Base-by-base conservation (phyloP, 2,113 vertebrate genomes). In the Neogale vison region DNA sequence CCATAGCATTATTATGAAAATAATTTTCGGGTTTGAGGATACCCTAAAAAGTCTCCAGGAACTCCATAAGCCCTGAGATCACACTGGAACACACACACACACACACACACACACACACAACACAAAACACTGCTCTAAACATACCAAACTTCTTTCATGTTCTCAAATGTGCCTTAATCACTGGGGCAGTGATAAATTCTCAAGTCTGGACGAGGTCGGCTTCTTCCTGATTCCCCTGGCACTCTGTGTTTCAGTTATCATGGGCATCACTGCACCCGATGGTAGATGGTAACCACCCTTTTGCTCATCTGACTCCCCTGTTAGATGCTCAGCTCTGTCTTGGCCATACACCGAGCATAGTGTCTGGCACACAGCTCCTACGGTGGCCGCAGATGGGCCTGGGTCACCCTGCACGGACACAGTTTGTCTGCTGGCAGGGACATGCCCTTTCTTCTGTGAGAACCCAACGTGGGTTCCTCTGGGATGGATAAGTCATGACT, bases 271-370 rank as follows among this genome's bases (percentile, higher is more conserved):
- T 15, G 15, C 6, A 34, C 3, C 0, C 3, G 9, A 17, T 10
- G 24, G 47, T 12, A 4, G 20, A 24, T 10, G 21, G n/a, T 7
- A 7, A 63, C 4, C 2, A 2, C 20, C 1, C 31, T 23, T 20
- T 12, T 63, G 24, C 50, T 57, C 23, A 79, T 57, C 42, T 3
- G 20, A 63, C 42, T 59, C 15, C 2, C 34, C 61, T 79, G 20
- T 23, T 7, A 31, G 9, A 79, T 0, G 10, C 26, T 57, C 52
- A 67, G 69, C 15, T 39, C 36, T 14, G 9, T 17, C 12, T 63
- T 39, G 52, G 3, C 24, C 4, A 3, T 0, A 1, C 6, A 24
- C 45, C 14, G 5, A 31, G 21, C 39, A 57, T 1, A 6, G 14
- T 26, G 34, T 34, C 52, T 15, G 84, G 7, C 29, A 71, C 9